A percentile compares a stretch with the other conserved stretches of the same genome.
phyloP scores from a whole-genome alignment of 2,113 vertebrate genomes.

The Leucopsar rothschildi region DNA sequence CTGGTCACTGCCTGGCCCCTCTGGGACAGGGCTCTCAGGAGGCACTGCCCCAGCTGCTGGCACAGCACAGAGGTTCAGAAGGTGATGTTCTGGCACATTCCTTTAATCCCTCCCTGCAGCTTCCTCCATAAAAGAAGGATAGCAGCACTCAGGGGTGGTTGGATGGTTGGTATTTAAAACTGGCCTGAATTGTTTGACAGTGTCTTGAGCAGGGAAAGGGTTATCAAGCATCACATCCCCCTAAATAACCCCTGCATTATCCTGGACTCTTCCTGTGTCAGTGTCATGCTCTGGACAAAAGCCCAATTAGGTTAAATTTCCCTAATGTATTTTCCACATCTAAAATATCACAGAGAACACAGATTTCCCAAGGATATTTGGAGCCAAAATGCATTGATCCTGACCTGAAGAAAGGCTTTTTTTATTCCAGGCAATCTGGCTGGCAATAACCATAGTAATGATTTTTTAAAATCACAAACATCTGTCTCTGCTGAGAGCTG shows the following conservation, averaged over 20 bases:
- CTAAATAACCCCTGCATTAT: not conserved
- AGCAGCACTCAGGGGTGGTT: accelerated
- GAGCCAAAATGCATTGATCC: not conserved
- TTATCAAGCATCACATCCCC: not conserved
- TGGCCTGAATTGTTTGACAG: not conserved
- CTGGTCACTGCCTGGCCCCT: accelerated
- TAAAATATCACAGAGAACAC: not conserved
- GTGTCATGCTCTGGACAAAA: not conserved
- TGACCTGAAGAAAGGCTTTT: not conserved
- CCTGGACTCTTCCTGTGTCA: not conserved
- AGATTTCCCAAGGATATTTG: not conserved
- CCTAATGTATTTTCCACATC: not conserved
- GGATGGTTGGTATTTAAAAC: not conserved
- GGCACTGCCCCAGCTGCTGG: not conserved
- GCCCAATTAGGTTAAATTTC: not conserved
- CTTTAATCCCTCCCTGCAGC: not conserved
- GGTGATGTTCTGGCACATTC: not conserved
- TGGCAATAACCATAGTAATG: not conserved
- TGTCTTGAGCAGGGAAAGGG: not conserved
- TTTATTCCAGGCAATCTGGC: not conserved
- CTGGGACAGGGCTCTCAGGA: not conserved
- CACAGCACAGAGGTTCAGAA: not conserved
- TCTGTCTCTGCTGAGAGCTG: not conserved
- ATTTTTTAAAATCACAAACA: not conserved
- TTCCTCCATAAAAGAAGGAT: not conserved